Evolutionary conservation across 2,888 invertebrate genomes (phyloP).

Genomic region (Entomobrya multifasciata): DNA sequence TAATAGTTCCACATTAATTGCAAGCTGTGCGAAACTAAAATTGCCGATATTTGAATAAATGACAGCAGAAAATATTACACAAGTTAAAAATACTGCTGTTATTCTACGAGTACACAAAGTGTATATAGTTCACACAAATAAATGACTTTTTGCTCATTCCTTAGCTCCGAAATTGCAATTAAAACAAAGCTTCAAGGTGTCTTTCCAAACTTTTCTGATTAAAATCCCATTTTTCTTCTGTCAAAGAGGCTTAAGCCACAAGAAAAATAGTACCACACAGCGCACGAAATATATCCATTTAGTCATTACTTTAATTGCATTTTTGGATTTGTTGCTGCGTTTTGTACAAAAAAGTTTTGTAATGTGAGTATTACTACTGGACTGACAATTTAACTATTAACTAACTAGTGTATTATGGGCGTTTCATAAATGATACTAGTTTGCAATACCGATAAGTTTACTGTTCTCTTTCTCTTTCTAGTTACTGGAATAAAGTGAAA

Average conservation of each 20-base stretch:
- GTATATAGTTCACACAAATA: too few species aligned
- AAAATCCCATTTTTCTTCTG: slow-evolving; percentile 71
- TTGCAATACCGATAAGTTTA: slow-evolving; percentile 50
- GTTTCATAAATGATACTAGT: slow-evolving; percentile 49
- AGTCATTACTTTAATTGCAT: slow-evolving; percentile 74
- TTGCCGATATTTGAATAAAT: too few species aligned
- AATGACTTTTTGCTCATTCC: too few species aligned
- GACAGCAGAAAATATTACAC: too few species aligned
- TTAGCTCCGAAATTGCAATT: slow-evolving; percentile 66
- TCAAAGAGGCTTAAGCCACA: slow-evolving; percentile 68
- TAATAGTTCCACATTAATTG: too few species aligned
- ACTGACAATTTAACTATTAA: neutral
- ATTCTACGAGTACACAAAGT: too few species aligned
- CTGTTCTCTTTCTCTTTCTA: slow-evolving; percentile 5
- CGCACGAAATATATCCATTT: slow-evolving; percentile 65
- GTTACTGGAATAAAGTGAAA: neutral
- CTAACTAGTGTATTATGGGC: neutral
- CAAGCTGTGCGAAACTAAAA: too few species aligned
- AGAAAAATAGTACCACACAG: slow-evolving; percentile 50
- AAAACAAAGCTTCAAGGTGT: slow-evolving; percentile 73
- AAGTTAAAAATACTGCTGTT: too few species aligned
- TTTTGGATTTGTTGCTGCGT: slow-evolving; percentile 71
- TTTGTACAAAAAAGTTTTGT: slow-evolving; percentile 72
- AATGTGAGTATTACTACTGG: slow-evolving; percentile 51
- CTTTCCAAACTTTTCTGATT: slow-evolving; percentile 72